A percentile compares a stretch with the other conserved stretches of the same genome.
phyloP scores from a whole-genome alignment of 1,140 invertebrate species.

The Telenomus remus region DNA sequence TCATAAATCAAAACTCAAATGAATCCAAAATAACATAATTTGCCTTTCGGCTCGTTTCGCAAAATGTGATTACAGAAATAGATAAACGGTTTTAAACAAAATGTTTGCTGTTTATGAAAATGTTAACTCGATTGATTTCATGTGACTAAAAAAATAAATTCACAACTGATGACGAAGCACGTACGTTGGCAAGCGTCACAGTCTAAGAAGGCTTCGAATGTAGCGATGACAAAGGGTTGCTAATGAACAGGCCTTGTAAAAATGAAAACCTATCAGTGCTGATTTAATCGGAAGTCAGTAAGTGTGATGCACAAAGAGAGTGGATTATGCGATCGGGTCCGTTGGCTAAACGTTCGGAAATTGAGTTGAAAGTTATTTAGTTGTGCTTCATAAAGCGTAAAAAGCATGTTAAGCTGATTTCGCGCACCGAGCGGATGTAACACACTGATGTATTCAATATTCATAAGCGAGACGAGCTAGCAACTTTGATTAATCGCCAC shows the following conservation, averaged over 20 bases:
- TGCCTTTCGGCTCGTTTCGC: no score
- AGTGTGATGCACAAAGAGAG: constrained; percentile 50
- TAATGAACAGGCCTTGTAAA: constrained; percentile 30
- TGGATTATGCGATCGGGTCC: constrained; percentile 45
- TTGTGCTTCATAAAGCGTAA: constrained; percentile 61
- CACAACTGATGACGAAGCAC: no score
- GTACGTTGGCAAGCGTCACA: no score
- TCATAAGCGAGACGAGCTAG: constrained; percentile 55
- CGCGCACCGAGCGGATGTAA: constrained; percentile 55
- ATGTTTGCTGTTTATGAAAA: no score
- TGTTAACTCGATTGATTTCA: no score
- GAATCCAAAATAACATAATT: no score
- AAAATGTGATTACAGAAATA: no score
- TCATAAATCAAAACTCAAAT: no score
- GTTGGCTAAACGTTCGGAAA: constrained; percentile 50
- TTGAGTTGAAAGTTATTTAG: constrained; percentile 61
- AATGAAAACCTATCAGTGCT: constrained; percentile 40
- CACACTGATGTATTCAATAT: constrained; percentile 59
- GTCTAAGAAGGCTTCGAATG: background rate
- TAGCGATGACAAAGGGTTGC: constrained; percentile 22
- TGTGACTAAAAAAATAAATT: no score
- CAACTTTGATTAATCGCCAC: constrained; percentile 58
- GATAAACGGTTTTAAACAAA: no score
- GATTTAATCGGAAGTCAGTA: constrained; percentile 51
- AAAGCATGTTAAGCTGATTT: constrained; percentile 57